Conservation (phyloP, 2,113 vertebrate species). For the Labeo rohita region DNA sequence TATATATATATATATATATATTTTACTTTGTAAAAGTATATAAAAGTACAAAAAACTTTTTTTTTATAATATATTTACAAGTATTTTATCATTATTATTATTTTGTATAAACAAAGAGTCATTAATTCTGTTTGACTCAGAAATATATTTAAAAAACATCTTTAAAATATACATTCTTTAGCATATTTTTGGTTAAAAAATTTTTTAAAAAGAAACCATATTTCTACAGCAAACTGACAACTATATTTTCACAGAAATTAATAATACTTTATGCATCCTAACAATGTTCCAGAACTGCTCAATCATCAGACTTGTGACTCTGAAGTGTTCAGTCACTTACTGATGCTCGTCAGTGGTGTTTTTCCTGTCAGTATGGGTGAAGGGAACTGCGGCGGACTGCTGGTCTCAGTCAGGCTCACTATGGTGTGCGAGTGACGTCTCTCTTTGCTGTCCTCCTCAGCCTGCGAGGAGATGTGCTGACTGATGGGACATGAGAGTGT, state of each 20-base stretch:
- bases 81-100: too few species aligned
- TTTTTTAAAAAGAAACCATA: too few species aligned
- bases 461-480: slow-evolving; percentile 73
- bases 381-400: slow-evolving; percentile 81
- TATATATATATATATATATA: too few species aligned
- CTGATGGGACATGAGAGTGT: slow-evolving; percentile 3
- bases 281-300: background rate
- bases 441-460: slow-evolving; percentile 89
- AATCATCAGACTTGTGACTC: background rate
- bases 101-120: too few species aligned
- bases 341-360: slow-evolving; percentile 77
- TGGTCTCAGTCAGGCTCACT: slow-evolving; percentile 78
- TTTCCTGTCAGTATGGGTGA: slow-evolving; percentile 82
- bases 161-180: too few species aligned
- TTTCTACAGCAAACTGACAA: background rate
- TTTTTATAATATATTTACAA: too few species aligned
- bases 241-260: too few species aligned
- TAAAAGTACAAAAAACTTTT: too few species aligned
- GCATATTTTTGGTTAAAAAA: too few species aligned
- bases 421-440: slow-evolving; percentile 86
- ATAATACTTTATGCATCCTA: background rate
- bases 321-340: slow-evolving; percentile 71
- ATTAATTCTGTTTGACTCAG: too few species aligned
- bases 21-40: too few species aligned
- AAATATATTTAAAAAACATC: too few species aligned